These are phyloP conservation scores for Pyrocoelia pectoralis DNA, from an alignment of 2,888 invertebrate species.

Conservation along the genomic window DNA sequence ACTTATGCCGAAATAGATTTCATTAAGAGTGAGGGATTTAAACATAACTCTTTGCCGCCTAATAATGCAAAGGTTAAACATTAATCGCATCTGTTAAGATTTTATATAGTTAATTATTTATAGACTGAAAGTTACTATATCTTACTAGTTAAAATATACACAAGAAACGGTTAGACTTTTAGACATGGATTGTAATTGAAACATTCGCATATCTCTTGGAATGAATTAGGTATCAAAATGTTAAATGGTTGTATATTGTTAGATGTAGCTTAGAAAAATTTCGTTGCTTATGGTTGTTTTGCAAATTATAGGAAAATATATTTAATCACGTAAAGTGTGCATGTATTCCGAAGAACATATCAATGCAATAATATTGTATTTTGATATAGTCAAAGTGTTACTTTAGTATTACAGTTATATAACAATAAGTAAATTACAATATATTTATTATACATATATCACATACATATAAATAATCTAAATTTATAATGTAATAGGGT, in stretches of 20 bases:
- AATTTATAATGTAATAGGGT: too few relatives aligned
- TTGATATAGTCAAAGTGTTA: conserved; percentile 28
- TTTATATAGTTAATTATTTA: conserved; percentile 36
- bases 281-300: conserved; percentile 23
- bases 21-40: conserved; percentile 67
- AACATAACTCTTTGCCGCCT: conserved; percentile 43
- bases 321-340: conserved; percentile 21
- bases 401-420: conserved; percentile 1
- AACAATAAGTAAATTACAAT: conserved; percentile 4
- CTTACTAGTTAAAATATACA: conserved; percentile 28
- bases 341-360: conserved; percentile 35
- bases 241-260: conserved; percentile 31
- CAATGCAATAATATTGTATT: conserved; percentile 33
- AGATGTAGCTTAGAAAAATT: conserved; percentile 28
- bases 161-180: conserved; percentile 11
- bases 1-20: conserved; percentile 86
- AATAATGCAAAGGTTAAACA: conserved; percentile 50
- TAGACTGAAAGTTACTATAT: conserved; percentile 28
- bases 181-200: conserved; percentile 18
- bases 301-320: conserved; percentile 32
- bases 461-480: conserved; percentile 1
- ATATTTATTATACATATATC: neutral
- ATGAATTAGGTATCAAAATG: conserved; percentile 23
- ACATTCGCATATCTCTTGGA: conserved; percentile 32
- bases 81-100: conserved; percentile 38